A percentile compares a stretch with the other conserved stretches of the same genome.
These are phyloP conservation scores for Bombus terrestris DNA, from an alignment of 1,140 invertebrate genomes.

Conservation along the genomic window DNA sequence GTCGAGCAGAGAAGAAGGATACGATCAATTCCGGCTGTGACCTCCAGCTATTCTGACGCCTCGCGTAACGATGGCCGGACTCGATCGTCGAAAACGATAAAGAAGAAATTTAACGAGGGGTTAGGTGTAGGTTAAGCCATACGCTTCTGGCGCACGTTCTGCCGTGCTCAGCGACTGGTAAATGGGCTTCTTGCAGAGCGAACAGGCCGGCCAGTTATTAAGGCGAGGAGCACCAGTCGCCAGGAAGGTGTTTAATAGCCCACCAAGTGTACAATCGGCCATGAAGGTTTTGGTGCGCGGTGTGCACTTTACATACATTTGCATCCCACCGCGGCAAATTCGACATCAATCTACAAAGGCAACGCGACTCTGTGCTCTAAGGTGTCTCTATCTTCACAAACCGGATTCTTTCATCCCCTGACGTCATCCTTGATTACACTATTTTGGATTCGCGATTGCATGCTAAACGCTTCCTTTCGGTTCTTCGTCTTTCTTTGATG, in stretches of 20 bases:
- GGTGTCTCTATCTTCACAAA: constrained; percentile 75
- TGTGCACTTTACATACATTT: constrained; percentile 78
- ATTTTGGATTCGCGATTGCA: not conserved
- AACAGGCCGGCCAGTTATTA: constrained; percentile 74
- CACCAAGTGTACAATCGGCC: constrained; percentile 77
- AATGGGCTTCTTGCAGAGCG: constrained; percentile 50
- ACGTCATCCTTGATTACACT: constrained; percentile 14
- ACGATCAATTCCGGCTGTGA: not conserved
- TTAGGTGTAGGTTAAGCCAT: constrained; percentile 72
- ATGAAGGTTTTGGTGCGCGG: constrained; percentile 57
- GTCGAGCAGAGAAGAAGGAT: constrained; percentile 8
- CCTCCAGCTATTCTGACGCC: constrained; percentile 3
- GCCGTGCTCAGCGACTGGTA: constrained; percentile 28
- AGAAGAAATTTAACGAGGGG: constrained; percentile 78
- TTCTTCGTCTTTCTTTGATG: not conserved
- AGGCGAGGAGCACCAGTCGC: constrained; percentile 69
- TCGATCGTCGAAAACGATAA: constrained; percentile 70
- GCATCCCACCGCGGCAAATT: constrained; percentile 73
- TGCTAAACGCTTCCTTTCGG: constrained; percentile 22
- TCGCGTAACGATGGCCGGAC: constrained; percentile 17
- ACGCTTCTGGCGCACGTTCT: constrained; percentile 58
- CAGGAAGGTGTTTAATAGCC: constrained; percentile 81
- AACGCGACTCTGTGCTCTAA: constrained; percentile 31
- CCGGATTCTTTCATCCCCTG: not conserved
- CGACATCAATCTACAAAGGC: constrained; percentile 48